Percentiles rank a stretch among this genome's conserved stretches.
Evolutionary conservation across 1,140 invertebrate genomes (phyloP).

Genomic region (Nebria ingens): DNA sequence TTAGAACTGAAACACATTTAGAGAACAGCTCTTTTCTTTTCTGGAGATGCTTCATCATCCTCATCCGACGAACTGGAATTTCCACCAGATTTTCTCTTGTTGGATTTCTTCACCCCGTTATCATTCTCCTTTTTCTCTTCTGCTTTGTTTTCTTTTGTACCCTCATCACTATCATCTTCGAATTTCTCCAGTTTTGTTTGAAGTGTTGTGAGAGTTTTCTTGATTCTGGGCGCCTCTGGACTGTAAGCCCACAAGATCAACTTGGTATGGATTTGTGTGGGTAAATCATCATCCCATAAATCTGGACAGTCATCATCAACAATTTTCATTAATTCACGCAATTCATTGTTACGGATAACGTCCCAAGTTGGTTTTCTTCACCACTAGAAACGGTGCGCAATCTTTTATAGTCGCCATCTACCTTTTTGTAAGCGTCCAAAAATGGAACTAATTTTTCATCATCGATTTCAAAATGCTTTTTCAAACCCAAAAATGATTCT

Average conservation of each 20-base stretch:
- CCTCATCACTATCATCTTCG: constrained; percentile 14
- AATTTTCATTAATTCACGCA: constrained; percentile 44
- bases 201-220: constrained; percentile 29
- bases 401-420: constrained; percentile 52
- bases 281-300: constrained; percentile 48
- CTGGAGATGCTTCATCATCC: constrained; percentile 25
- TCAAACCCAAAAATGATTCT: constrained; percentile 28
- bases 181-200: constrained; percentile 27
- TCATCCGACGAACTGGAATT: constrained; percentile 12
- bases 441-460: constrained; percentile 33
- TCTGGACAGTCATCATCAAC: constrained; percentile 38
- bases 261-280: constrained; percentile 46
- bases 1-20: not conserved
- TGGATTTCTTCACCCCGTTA: constrained; percentile 14
- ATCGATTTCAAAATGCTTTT: constrained; percentile 26
- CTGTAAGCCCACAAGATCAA: constrained; percentile 55
- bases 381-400: constrained; percentile 45
- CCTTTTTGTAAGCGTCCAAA: constrained; percentile 41
- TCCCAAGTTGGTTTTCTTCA: constrained; percentile 48
- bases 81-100: constrained; percentile 21
- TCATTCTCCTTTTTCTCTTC: constrained; percentile 14
- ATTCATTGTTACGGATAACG: constrained; percentile 46
- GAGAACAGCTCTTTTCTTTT: constrained; percentile 19
- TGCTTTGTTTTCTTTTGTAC: constrained; percentile 14
- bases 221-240: constrained; percentile 42